Conservation (phyloP, 2,113 vertebrate species). For the Callopanchax toddi region DNA sequence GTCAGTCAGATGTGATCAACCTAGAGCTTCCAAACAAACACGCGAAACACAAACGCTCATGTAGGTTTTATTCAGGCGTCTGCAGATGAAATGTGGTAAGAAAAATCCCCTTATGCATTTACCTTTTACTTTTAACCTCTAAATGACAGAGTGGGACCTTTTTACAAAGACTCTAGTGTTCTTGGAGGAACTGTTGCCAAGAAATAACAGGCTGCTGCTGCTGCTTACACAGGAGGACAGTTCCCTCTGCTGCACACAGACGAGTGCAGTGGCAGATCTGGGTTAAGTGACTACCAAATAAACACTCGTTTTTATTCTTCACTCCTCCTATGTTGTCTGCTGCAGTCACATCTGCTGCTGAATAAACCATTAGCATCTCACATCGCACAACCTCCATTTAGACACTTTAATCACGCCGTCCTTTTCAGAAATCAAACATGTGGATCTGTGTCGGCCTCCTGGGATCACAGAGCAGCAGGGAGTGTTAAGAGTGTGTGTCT, state of each 20-base stretch:
- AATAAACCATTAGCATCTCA: too few relatives aligned
- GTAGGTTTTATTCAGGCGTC: constrained; percentile 5
- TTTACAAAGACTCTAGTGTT: constrained; percentile 70
- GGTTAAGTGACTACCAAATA: constrained; percentile 24
- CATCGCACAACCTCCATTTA: background rate
- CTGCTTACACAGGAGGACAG: constrained; percentile 52
- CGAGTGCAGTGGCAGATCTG: constrained; percentile 27
- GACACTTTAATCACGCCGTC: constrained; percentile 21
- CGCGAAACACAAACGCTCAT: background rate
- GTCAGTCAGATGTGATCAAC: constrained; percentile 62
- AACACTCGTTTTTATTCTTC: constrained; percentile 8
- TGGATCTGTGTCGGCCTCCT: constrained; percentile 1
- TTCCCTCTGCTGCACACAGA: constrained; percentile 5
- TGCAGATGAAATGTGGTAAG: constrained; percentile 2
- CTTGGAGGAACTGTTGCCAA: constrained; percentile 55
- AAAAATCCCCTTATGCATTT: constrained; percentile 36
- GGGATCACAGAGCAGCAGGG: constrained; percentile 28
- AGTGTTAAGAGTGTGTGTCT: constrained; percentile 1
- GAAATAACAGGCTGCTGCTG: constrained; percentile 62
- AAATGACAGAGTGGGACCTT: constrained; percentile 44
- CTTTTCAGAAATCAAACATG: background rate
- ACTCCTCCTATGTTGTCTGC: background rate
- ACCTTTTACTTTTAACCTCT: constrained; percentile 47
- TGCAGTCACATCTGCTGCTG: background rate
- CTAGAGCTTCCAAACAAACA: constrained; percentile 48